These are phyloP conservation scores for Hipparchia semele DNA, from an alignment of 2,888 invertebrate species.

Conservation along the genomic window DNA sequence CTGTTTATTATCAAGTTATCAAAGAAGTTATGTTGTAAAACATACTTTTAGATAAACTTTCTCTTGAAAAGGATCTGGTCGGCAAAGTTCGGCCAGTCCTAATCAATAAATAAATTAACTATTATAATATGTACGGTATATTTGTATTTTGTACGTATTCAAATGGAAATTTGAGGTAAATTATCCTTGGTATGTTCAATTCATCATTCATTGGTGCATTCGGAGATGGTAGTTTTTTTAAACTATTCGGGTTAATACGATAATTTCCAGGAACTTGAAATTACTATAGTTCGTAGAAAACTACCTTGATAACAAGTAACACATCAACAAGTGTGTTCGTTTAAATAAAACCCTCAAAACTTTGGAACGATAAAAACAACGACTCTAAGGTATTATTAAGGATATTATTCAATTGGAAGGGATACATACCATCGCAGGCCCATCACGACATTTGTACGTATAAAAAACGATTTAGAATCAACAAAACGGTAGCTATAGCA, in stretches of 20 bases:
- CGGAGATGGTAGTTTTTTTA: too few relatives aligned
- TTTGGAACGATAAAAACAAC: constrained; percentile 11
- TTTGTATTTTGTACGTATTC: too few relatives aligned
- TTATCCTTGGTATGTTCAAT: too few relatives aligned
- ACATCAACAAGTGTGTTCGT: background rate
- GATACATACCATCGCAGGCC: constrained; percentile 30
- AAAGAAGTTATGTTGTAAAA: background rate
- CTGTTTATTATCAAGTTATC: background rate
- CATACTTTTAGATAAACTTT: constrained; percentile 3
- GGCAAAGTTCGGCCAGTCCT: background rate
- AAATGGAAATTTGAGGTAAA: too few relatives aligned
- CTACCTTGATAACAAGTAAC: background rate
- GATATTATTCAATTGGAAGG: constrained; percentile 35
- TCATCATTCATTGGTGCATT: too few relatives aligned
- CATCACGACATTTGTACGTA: constrained; percentile 38
- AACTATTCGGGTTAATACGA: background rate
- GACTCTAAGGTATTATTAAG: constrained; percentile 23
- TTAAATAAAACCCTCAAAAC: background rate
- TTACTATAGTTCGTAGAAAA: background rate
- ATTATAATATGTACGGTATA: too few relatives aligned
- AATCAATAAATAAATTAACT: background rate
- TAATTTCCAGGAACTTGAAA: background rate
- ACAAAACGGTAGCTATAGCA: constrained; percentile 68
- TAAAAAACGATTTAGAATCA: constrained; percentile 59
- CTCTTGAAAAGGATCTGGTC: background rate